Conservation (phyloP, 2,888 invertebrate genomes). For the Drosophila mettleri region DNA sequence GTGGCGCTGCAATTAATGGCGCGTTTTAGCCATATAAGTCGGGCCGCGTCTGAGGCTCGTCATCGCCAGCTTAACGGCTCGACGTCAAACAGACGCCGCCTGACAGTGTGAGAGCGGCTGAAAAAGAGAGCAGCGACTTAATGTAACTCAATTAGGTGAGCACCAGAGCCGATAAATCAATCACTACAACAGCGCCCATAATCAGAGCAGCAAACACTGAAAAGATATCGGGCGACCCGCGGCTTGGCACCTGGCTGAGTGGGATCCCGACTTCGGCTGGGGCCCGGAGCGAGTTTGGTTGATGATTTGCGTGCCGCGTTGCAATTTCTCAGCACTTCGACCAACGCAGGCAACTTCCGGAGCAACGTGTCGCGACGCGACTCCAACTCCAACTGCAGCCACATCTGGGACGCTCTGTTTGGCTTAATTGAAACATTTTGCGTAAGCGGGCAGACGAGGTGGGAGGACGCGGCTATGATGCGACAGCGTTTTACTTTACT, state of each 20-base stretch:
- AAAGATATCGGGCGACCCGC: conserved; percentile 52
- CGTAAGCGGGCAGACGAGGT: conserved; percentile 72
- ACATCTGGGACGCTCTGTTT: conserved; percentile 33
- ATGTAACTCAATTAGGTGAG: conserved; percentile 74
- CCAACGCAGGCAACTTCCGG: conserved; percentile 65
- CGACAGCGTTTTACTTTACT: conserved; percentile 42
- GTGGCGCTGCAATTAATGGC: conserved; percentile 73
- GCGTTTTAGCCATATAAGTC: conserved; percentile 75
- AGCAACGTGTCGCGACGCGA: conserved; percentile 12
- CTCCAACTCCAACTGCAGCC: conserved; percentile 2
- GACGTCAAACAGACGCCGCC: conserved; percentile 54
- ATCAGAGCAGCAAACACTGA: conserved; percentile 44
- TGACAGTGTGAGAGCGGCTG: conserved; percentile 71
- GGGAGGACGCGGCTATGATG: conserved; percentile 37
- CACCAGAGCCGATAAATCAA: conserved; percentile 66
- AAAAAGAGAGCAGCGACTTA: conserved; percentile 44
- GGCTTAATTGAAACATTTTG: conserved; percentile 78
- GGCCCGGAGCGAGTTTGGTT: conserved; percentile 24
- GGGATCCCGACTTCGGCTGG: conserved; percentile 10
- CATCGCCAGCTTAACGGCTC: conserved; percentile 35
- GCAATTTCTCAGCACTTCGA: conserved; percentile 69
- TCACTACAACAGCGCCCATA: conserved; percentile 59
- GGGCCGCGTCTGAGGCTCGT: conserved; percentile 33
- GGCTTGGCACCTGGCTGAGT: conserved; percentile 68
- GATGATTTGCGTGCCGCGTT: conserved; percentile 73